phyloP scores from a whole-genome alignment of 2,797 vertebrate species.

The Gadopsis bispinosus region DNA sequence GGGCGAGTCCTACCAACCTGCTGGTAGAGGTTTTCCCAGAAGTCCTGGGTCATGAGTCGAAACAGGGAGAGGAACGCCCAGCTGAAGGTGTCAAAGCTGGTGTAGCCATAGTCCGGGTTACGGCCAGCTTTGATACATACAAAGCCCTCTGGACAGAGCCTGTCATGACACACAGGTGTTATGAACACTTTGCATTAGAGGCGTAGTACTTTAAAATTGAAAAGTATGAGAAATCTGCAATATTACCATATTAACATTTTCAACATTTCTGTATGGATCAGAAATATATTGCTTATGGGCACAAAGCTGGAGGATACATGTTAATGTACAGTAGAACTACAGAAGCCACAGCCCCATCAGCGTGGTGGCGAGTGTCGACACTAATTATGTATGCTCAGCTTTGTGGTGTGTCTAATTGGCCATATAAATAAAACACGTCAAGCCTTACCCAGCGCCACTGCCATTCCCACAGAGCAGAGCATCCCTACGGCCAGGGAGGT shows the following conservation, averaged over 20 bases:
- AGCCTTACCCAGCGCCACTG: slow-evolving; percentile 93
- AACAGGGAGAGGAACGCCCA: slow-evolving; percentile 99
- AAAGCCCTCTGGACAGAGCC: slow-evolving; percentile 95
- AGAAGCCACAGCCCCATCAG: not conserved
- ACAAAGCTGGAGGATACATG: not conserved
- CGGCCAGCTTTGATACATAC: slow-evolving; percentile 92
- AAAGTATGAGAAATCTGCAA: not conserved
- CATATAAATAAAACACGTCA: slow-evolving; percentile 71
- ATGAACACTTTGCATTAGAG: not conserved
- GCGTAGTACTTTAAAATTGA: not conserved
- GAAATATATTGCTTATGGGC: not conserved
- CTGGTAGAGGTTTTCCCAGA: slow-evolving; percentile 98
- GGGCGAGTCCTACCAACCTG: slow-evolving; percentile 82
- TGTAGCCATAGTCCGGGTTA: slow-evolving; percentile 97
- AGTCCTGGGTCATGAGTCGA: slow-evolving; percentile 99
- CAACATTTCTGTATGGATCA: not conserved
- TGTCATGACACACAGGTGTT: slow-evolving; percentile 66
- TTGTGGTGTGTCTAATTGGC: slow-evolving; percentile 64
- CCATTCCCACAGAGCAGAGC: slow-evolving; percentile 96
- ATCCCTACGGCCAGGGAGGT: slow-evolving; percentile 91
- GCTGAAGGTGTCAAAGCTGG: slow-evolving; percentile 97
- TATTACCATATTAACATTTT: too few species aligned
- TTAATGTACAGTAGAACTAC: too few species aligned
- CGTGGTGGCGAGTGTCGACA: slow-evolving; percentile 20
- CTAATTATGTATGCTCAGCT: slow-evolving; percentile 53